Evolutionary conservation across 2,888 invertebrate species (phyloP).

Genomic region (Drosophila melanosoma): DNA sequence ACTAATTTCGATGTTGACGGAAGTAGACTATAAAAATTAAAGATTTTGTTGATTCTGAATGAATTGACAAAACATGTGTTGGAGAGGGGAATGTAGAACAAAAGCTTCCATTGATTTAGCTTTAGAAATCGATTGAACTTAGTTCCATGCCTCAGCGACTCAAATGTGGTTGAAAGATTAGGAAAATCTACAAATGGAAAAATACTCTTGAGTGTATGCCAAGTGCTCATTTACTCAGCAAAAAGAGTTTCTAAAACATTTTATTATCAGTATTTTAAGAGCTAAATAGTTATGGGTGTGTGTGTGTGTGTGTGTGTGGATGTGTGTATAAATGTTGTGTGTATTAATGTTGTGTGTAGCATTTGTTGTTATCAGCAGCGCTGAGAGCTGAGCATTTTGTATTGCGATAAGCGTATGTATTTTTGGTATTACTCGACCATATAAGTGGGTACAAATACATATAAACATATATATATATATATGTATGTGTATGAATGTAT

Average conservation of each 20-base stretch:
- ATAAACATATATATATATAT: background rate
- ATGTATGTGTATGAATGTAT: slow-evolving; percentile 24
- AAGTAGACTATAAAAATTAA: background rate
- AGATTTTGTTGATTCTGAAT: background rate
- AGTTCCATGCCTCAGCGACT: background rate
- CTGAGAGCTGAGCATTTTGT: slow-evolving; percentile 44
- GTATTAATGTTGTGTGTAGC: slow-evolving; percentile 35
- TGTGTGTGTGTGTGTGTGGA: slow-evolving; percentile 24
- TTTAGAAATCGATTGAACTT: background rate
- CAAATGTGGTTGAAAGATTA: background rate
- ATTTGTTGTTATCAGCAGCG: slow-evolving; percentile 57
- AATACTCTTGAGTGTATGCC: slow-evolving; percentile 5
- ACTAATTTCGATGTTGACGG: background rate
- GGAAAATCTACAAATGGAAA: background rate
- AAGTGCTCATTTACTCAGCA: slow-evolving; percentile 3
- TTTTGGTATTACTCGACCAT: slow-evolving; percentile 68
- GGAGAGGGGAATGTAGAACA: background rate
- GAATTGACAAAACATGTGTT: background rate
- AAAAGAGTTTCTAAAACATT: slow-evolving; percentile 22
- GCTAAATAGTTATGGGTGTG: slow-evolving; percentile 8
- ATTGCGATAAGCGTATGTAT: slow-evolving; percentile 69
- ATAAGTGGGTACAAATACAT: slow-evolving; percentile 37
- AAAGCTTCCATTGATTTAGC: background rate
- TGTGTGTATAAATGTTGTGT: slow-evolving; percentile 14
- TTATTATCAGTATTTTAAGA: slow-evolving; percentile 35